phyloP scores from a whole-genome alignment of 2,113 vertebrate genomes.

The Vicugna pacos region DNA sequence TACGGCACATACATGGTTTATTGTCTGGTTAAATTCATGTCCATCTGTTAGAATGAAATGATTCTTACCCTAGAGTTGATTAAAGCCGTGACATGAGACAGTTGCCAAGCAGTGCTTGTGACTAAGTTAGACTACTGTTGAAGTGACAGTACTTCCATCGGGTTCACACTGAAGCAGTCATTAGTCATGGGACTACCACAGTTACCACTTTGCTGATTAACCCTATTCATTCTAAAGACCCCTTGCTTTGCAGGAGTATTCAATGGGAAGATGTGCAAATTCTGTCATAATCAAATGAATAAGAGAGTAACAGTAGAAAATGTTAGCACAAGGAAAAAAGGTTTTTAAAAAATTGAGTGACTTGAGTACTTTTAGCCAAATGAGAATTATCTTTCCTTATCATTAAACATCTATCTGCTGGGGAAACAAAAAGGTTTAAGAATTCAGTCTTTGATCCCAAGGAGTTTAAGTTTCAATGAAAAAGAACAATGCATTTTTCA shows the following conservation, averaged over 20 bases:
- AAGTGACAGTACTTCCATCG: background rate
- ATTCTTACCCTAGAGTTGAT: constrained; percentile 66
- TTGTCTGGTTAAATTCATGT: constrained; percentile 70
- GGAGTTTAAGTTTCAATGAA: background rate
- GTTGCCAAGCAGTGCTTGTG: background rate
- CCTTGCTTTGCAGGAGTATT: background rate
- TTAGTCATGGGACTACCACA: rapidly evolving
- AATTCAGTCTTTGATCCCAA: background rate
- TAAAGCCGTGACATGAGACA: background rate
- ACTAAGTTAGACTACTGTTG: background rate
- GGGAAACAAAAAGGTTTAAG: background rate
- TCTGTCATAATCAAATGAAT: background rate
- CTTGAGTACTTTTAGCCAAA: background rate
- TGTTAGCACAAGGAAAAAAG: background rate
- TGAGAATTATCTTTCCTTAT: background rate
- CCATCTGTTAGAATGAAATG: constrained; percentile 81
- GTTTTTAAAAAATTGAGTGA: background rate
- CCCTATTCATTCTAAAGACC: background rate
- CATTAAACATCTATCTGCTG: background rate
- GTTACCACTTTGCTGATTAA: rapidly evolving
- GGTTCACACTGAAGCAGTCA: background rate
- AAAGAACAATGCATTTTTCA: background rate
- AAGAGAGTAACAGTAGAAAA: background rate
- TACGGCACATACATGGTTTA: constrained; percentile 73
- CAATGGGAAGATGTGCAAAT: background rate